Base-by-base conservation (phyloP, 2,113 vertebrate genomes). In the Lophura nycthemera region DNA sequence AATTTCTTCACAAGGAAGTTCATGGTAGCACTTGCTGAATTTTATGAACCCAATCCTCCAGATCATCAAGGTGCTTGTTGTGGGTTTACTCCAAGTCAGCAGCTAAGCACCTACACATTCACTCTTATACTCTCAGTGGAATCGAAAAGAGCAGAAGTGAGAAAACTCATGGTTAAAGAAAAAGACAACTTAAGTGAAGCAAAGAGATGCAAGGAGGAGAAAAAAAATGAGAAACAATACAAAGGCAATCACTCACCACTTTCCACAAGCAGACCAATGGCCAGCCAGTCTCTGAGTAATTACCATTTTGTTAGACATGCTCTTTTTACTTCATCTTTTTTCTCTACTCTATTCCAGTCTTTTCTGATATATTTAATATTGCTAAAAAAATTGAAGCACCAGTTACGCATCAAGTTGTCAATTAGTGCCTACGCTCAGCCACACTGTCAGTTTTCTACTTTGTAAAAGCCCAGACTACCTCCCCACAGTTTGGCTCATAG, bases 61-160 rank as follows among this genome's bases (percentile, higher is more conserved):
- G 21, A 11, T 48, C 8, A 65, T 20, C 11, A 29, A 65, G 4
- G 3, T 38, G 60, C 34, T 50, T 42, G 10, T 36, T 42, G 14
- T 70, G 59, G 42, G 20, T 63, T 64, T 19, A 50, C 11, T 54
- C 6, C 56, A 74, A 17, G 12, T 6, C 38, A 43, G 34, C 27
- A 42, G n/a, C n/a, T 65, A 32, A 36, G 56, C 17, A 69, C 12
- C 13, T 34, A 25, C 40, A 45, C 3, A 24, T 72, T 79, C 47
- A 30, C 8, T 21, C 3, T 8, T 10, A 4, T 8, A 10, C 2
- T 0, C 21, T 2, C n/a, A 18, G n/a, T 15, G 8, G 8, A 22
- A 34, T n/a, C 0, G 40, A 4, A 30, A 60, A 43, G 2, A 87
- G 6, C 2, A 77, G 34, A 64, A 80, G 4, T 29, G 8, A 65